Evolutionary conservation across 2,113 vertebrate genomes (phyloP).

Genomic region (Tragelaphus strepsiceros): DNA sequence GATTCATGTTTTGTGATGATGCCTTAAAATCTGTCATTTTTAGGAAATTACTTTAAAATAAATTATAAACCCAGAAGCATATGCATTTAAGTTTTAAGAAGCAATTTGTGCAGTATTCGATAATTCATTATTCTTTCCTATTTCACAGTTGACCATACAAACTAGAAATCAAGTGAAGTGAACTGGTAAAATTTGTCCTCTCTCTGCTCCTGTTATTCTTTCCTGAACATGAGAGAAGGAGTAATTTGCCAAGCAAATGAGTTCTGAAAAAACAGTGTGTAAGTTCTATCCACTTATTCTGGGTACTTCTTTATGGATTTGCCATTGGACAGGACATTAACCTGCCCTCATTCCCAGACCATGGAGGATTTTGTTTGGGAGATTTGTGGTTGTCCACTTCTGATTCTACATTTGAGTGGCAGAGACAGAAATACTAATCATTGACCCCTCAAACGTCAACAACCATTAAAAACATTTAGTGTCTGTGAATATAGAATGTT

Average conservation of each 20-base stretch:
- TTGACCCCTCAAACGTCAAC: background rate
- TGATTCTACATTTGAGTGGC: background rate
- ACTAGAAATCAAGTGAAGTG: background rate
- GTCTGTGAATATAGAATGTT: background rate
- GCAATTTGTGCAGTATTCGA: background rate
- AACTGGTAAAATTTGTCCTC: background rate
- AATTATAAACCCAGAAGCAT: background rate
- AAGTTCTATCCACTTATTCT: background rate
- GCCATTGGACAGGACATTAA: background rate
- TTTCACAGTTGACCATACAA: background rate
- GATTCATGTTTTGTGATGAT: background rate
- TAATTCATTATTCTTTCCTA: background rate
- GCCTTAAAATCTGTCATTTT: background rate
- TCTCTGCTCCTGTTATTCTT: background rate
- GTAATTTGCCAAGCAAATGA: background rate
- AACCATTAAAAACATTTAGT: background rate
- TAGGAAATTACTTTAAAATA: background rate
- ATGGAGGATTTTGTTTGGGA: background rate
- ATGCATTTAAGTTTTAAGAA: background rate
- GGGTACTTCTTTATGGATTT: background rate
- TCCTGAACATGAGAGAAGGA: background rate
- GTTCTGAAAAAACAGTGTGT: background rate
- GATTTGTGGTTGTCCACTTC: background rate
- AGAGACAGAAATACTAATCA: background rate
- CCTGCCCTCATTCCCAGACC: background rate